phyloP scores from a whole-genome alignment of 2,113 vertebrate genomes.

The Hyla sarda region DNA sequence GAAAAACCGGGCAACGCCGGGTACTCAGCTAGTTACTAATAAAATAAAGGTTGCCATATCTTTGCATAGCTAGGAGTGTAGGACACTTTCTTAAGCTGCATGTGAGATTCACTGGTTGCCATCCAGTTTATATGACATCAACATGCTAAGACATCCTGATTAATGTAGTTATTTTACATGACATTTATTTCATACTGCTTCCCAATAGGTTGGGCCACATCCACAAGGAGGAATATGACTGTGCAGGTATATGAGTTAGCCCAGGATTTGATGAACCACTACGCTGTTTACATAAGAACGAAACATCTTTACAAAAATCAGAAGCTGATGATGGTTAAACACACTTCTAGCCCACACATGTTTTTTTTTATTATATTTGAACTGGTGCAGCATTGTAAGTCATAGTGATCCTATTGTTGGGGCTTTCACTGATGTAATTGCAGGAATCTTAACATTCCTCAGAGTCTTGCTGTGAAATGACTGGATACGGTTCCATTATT shows the following conservation, averaged over 20 bases:
- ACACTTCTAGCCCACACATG: conserved; percentile 46
- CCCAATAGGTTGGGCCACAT: background rate
- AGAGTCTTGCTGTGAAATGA: conserved; percentile 46
- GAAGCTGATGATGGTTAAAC: conserved; percentile 47
- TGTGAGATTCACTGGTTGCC: too few relatives aligned
- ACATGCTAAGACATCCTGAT: too few relatives aligned
- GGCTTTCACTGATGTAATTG: conserved; percentile 38
- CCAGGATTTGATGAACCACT: conserved; percentile 32
- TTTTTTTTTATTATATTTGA: conserved; percentile 43
- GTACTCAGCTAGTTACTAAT: too few relatives aligned
- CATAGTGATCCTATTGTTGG: conserved; percentile 48
- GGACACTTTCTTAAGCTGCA: too few relatives aligned
- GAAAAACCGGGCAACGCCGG: too few relatives aligned
- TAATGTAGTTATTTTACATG: too few relatives aligned
- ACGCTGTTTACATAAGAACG: conserved; percentile 44
- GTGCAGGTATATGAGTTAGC: conserved; percentile 18
- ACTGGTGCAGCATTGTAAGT: conserved; percentile 23
- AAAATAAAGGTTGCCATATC: too few relatives aligned
- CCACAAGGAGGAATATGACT: conserved; percentile 10
- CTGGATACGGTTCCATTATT: conserved; percentile 44
- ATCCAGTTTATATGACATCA: too few relatives aligned
- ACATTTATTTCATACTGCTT: background rate
- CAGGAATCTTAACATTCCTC: conserved; percentile 50
- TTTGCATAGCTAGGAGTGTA: too few relatives aligned
- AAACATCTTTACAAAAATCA: conserved; percentile 40